These are phyloP conservation scores for Vireo altiloquus DNA, from an alignment of 2,113 vertebrate species.

Conservation along the genomic window DNA sequence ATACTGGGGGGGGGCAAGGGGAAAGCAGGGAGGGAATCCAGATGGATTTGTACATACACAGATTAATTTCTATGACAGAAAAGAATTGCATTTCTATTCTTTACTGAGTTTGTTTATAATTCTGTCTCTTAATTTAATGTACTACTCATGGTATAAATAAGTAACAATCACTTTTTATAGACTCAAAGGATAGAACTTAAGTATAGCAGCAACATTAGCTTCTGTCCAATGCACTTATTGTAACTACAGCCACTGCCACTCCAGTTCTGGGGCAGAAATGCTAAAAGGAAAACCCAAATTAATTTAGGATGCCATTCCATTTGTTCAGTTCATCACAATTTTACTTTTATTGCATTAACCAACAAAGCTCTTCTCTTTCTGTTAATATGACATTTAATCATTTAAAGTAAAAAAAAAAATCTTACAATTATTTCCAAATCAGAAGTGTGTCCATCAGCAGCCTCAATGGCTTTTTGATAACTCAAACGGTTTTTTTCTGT, in stretches of 20 bases:
- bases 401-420: background rate
- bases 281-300: background rate
- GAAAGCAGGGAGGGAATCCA: background rate
- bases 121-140: background rate
- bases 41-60: background rate
- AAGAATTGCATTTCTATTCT: background rate
- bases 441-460: background rate
- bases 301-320: background rate
- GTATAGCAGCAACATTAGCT: constrained; percentile 30
- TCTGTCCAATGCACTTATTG: constrained; percentile 18
- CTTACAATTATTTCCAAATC: background rate
- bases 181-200: background rate
- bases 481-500: background rate
- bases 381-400: background rate
- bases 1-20: rapidly evolving
- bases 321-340: background rate
- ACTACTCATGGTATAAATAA: background rate
- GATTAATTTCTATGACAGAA: background rate
- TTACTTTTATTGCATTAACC: background rate
- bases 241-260: constrained; percentile 26
- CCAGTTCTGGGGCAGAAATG: constrained; percentile 23
- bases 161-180: background rate
- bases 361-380: background rate
- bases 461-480: background rate
- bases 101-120: background rate